Conservation (phyloP, 2,888 invertebrate species). For the Volucella bombylans region DNA sequence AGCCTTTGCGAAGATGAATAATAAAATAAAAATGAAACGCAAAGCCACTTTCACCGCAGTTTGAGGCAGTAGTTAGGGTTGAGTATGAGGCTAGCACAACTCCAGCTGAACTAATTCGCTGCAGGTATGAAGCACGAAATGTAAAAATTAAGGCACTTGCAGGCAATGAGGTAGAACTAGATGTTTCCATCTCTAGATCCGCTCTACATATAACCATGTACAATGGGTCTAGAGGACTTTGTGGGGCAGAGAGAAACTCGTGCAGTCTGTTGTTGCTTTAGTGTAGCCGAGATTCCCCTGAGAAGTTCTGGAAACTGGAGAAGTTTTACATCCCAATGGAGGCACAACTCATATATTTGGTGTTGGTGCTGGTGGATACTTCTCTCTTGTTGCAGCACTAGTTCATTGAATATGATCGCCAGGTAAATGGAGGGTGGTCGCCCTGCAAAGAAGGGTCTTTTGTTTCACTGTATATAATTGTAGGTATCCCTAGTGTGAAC, state of each 20-base stretch:
- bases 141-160: slow-evolving; percentile 46
- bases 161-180: slow-evolving; percentile 57
- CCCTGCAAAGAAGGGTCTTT: slow-evolving; percentile 43
- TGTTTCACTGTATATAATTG: slow-evolving; percentile 3
- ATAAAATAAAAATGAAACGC: slow-evolving; percentile 16
- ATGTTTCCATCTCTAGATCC: slow-evolving; percentile 23
- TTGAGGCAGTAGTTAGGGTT: slow-evolving; percentile 5
- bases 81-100: no score
- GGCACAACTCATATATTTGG: neutral
- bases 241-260: neutral
- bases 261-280: slow-evolving; percentile 40
- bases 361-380: neutral
- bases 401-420: slow-evolving; percentile 65
- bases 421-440: slow-evolving; percentile 66
- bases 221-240: neutral
- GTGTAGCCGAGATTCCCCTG: slow-evolving; percentile 64
- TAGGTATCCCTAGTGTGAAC: slow-evolving; percentile 5
- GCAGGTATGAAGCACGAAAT: slow-evolving; percentile 22
- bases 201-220: neutral
- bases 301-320: slow-evolving; percentile 41
- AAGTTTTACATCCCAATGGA: slow-evolving; percentile 40
- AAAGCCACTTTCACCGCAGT: slow-evolving; percentile 25
- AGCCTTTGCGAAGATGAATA: neutral
- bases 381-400: slow-evolving; percentile 38
- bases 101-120: neutral